A percentile compares a stretch with the other conserved stretches of the same genome.
Evolutionary conservation across 2,797 vertebrate genomes (phyloP).

Genomic region (Bothrops alternatus): DNA sequence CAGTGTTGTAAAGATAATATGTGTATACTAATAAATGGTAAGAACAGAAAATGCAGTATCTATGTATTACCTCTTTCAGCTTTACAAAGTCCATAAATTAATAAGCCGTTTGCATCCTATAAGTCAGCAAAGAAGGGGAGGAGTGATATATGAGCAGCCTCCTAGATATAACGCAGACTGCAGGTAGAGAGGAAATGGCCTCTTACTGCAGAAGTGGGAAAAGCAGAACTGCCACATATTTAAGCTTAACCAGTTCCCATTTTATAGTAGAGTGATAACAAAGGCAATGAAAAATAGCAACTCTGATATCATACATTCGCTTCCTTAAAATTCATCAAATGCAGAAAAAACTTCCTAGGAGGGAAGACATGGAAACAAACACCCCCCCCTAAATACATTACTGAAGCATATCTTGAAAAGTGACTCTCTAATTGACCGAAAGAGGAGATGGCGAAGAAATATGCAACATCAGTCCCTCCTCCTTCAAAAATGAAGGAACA

Average conservation of each 20-base stretch:
- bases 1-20: neutral
- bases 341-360: neutral
- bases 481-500: neutral
- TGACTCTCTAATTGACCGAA: slow-evolving; percentile 18
- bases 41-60: neutral
- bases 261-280: neutral
- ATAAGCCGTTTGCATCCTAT: neutral
- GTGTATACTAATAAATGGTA: slow-evolving; percentile 16
- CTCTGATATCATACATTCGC: neutral
- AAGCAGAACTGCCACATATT: neutral
- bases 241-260: neutral
- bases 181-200: neutral
- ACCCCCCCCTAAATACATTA: neutral
- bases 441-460: neutral
- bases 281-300: no score
- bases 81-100: neutral
- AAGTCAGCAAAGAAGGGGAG: neutral
- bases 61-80: neutral
- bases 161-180: neutral
- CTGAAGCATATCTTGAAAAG: slow-evolving; percentile 1
- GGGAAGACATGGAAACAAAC: neutral
- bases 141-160: neutral
- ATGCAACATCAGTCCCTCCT: neutral
- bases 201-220: neutral
- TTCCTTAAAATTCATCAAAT: neutral